Evolutionary conservation across 2,888 invertebrate species (phyloP).

Genomic region (Coelogynopora nodosa): DNA sequence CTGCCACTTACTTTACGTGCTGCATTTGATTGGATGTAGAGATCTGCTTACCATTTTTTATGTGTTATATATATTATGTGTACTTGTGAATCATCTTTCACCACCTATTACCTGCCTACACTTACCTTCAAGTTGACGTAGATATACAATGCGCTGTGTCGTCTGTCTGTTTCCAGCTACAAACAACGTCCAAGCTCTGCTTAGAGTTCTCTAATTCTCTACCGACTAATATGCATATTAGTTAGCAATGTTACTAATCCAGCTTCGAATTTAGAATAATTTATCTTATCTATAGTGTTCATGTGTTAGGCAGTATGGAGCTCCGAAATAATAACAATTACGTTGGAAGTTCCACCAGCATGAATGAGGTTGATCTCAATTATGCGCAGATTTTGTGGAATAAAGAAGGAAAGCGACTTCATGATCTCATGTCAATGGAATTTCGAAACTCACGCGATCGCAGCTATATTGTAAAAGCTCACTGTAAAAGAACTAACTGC

Average conservation of each 20-base stretch:
- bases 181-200: no score
- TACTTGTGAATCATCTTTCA: neutral
- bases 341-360: neutral
- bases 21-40: neutral
- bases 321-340: neutral
- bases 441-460: neutral
- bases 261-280: no score
- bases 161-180: no score
- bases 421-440: neutral
- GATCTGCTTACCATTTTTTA: no score
- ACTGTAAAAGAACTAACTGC: neutral
- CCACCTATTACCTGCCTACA: neutral
- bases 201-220: no score
- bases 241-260: no score
- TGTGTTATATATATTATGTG: neutral
- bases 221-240: no score
- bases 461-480: neutral
- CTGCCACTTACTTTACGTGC: neutral
- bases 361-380: neutral
- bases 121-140: no score
- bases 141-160: neutral
- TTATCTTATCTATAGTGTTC: no score
- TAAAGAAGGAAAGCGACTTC: neutral
- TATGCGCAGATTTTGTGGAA: neutral
- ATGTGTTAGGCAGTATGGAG: neutral